phyloP scores from a whole-genome alignment of 2,797 vertebrate species.

The Aldrovandia affinis region DNA sequence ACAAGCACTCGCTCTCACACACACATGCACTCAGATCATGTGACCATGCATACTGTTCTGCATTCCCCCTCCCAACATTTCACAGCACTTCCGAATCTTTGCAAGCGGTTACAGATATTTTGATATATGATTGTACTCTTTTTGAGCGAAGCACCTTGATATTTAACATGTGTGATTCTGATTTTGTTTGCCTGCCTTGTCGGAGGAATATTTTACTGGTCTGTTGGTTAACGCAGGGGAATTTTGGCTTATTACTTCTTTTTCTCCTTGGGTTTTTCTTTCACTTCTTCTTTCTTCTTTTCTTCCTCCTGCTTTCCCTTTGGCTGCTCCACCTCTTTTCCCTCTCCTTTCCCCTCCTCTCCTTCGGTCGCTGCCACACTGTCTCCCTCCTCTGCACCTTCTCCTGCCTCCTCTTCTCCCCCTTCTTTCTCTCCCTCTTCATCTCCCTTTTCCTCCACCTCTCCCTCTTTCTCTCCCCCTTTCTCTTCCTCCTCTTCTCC shows the following conservation, averaged over 20 bases:
- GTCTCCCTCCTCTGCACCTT: constrained; percentile 22
- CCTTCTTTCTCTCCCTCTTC: constrained; percentile 41
- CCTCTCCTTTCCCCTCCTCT: constrained; percentile 45
- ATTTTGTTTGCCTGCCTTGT: background rate
- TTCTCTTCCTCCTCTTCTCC: constrained; percentile 51
- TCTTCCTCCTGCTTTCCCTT: background rate
- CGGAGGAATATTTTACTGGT: background rate
- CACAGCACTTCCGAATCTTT: constrained; percentile 74
- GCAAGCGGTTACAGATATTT: constrained; percentile 72
- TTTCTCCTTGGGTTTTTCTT: constrained; percentile 58
- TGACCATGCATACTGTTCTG: constrained; percentile 67
- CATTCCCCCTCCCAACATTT: background rate
- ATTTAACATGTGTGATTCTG: constrained; percentile 56
- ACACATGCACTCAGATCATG: background rate
- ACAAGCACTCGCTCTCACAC: background rate
- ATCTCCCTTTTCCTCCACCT: constrained; percentile 33
- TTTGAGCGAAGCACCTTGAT: constrained; percentile 74
- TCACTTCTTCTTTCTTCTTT: constrained; percentile 25
- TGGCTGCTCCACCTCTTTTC: constrained; percentile 35
- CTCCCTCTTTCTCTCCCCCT: constrained; percentile 50
- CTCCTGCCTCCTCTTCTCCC: constrained; percentile 42
- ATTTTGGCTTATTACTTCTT: constrained; percentile 68
- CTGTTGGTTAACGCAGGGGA: background rate
- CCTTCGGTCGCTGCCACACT: constrained; percentile 31
- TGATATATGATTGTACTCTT: constrained; percentile 55